Evolutionary conservation across 2,113 vertebrate species (phyloP).

Genomic region (Cricetomys ansorgei): DNA sequence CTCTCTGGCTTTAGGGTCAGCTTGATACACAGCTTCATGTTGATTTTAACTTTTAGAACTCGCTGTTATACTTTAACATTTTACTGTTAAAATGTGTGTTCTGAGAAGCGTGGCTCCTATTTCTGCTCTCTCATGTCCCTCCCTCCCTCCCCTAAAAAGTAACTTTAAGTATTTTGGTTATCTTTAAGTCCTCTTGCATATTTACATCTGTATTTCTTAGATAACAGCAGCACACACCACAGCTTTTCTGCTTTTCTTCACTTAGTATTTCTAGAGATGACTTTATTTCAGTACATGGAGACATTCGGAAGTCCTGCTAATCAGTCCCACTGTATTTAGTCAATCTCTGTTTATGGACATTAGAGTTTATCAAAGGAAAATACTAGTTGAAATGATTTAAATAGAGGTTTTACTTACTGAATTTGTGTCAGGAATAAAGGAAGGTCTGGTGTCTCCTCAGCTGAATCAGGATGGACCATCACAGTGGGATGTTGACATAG

Average conservation of each 20-base stretch:
- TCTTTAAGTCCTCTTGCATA: background rate
- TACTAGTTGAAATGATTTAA: background rate
- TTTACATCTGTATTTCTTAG: background rate
- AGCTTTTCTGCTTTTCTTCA: background rate
- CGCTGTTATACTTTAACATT: background rate
- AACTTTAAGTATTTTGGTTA: background rate
- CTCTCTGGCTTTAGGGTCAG: background rate
- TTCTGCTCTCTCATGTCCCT: background rate
- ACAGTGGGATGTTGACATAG: background rate
- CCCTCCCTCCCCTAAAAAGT: background rate
- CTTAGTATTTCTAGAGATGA: background rate
- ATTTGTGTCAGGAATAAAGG: background rate
- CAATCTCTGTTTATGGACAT: background rate
- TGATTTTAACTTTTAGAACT: constrained; percentile 22
- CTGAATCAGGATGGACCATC: background rate
- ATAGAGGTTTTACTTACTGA: background rate
- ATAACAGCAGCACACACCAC: background rate
- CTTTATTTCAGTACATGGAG: background rate
- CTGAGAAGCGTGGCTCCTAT: background rate
- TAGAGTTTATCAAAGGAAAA: constrained; percentile 40
- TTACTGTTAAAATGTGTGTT: background rate
- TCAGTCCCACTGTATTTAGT: background rate
- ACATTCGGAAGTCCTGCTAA: background rate
- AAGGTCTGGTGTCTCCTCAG: background rate
- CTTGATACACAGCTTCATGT: background rate